phyloP scores from a whole-genome alignment of 1,140 invertebrate species.

The Drosophila varians region DNA sequence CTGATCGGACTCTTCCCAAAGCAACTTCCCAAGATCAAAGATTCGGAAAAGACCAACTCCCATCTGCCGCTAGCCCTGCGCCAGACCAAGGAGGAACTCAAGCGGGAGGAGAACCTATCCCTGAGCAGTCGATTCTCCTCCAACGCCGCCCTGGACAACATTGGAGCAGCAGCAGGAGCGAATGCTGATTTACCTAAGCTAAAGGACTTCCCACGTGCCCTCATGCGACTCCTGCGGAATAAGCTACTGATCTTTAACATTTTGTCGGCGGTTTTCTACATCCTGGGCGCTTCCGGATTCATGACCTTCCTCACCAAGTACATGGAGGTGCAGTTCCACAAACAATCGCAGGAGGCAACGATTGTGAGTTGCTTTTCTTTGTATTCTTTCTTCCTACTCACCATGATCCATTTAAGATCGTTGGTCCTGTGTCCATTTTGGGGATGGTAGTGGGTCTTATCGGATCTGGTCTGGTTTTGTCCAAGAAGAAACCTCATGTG shows the following conservation, averaged over 20 bases:
- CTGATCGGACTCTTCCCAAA: constrained; percentile 87
- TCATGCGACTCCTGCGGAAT: constrained; percentile 86
- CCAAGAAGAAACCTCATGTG: constrained; percentile 86
- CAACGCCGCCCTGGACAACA: constrained; percentile 65
- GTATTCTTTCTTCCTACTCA: no score
- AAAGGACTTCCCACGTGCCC: constrained; percentile 85
- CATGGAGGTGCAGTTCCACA: constrained; percentile 88
- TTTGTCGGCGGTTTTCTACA: constrained; percentile 86
- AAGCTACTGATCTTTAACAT: constrained; percentile 86
- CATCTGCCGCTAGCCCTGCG: constrained; percentile 72
- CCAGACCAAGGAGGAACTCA: constrained; percentile 63
- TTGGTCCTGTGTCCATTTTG: constrained; percentile 85
- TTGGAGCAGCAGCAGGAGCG: constrained; percentile 51
- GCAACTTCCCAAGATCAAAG: constrained; percentile 81
- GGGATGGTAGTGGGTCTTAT: constrained; percentile 87
- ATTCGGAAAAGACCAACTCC: constrained; percentile 59
- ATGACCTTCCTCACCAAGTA: constrained; percentile 89
- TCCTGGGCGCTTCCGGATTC: constrained; percentile 88
- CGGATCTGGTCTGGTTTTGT: constrained; percentile 86
- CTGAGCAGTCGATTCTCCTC: constrained; percentile 70
- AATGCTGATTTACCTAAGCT: constrained; percentile 65
- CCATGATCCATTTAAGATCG: constrained; percentile 63
- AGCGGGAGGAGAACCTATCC: constrained; percentile 65
- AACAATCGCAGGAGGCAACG: constrained; percentile 86
- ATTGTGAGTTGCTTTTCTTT: no score